phyloP scores from a whole-genome alignment of 2,797 vertebrate species.

The Manis javanica region DNA sequence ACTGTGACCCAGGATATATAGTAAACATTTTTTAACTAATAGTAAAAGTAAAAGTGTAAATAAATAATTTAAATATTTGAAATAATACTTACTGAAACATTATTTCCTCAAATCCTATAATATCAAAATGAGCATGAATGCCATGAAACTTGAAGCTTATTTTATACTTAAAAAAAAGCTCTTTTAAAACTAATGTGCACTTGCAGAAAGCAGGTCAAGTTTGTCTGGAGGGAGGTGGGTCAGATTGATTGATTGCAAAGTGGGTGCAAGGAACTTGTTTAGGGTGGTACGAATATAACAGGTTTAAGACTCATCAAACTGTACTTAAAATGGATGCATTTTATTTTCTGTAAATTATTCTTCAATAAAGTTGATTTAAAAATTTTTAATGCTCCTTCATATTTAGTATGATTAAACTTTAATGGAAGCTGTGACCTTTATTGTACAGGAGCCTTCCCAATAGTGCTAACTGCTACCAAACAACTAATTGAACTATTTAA shows the following conservation, averaged over 20 bases:
- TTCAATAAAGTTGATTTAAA: not conserved
- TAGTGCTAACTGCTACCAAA: not conserved
- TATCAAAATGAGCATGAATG: constrained; percentile 28
- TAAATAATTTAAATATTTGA: constrained; percentile 37
- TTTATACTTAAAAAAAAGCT: not conserved
- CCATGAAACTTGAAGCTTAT: not conserved
- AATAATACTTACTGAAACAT: constrained; percentile 21
- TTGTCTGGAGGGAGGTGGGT: not conserved
- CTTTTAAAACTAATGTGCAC: not conserved
- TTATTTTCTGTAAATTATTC: constrained; percentile 36
- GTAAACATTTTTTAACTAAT: constrained; percentile 23
- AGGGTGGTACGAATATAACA: not conserved
- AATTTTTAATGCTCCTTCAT: not conserved
- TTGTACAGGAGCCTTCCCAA: not conserved
- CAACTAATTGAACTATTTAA: not conserved
- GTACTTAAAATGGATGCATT: not conserved
- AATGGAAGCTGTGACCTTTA: not conserved
- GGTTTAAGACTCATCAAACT: not conserved
- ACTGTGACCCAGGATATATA: not conserved
- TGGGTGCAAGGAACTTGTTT: not conserved
- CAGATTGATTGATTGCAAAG: not conserved
- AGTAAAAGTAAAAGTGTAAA: not conserved
- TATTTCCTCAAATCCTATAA: not conserved
- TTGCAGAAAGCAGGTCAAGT: not conserved
- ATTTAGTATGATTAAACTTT: constrained; percentile 38